Conservation (phyloP, 2,113 vertebrate genomes). For the Serilophus lunatus region DNA sequence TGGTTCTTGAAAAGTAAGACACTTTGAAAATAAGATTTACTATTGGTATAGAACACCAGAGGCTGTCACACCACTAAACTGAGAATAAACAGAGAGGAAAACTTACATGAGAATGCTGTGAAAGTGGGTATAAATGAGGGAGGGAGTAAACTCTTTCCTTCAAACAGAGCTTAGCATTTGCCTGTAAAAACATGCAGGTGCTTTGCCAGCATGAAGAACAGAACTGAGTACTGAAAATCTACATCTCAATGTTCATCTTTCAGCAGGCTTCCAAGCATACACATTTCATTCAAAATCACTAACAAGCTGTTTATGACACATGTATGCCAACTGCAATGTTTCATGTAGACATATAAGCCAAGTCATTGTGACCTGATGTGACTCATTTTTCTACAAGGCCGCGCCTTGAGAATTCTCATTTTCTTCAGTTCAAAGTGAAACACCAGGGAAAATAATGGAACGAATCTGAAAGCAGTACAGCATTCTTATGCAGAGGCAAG, state of each 20-base stretch:
- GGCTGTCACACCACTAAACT: slow-evolving; percentile 20
- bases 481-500: slow-evolving; percentile 48
- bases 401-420: slow-evolving; percentile 47
- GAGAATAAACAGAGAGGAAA: slow-evolving; percentile 45
- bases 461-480: slow-evolving; percentile 40
- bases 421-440: slow-evolving; percentile 51
- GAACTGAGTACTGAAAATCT: slow-evolving; percentile 1
- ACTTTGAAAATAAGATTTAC: slow-evolving; percentile 12
- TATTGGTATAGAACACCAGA: slow-evolving; percentile 16
- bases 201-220: slow-evolving; percentile 33
- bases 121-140: background rate
- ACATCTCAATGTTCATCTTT: slow-evolving; percentile 27
- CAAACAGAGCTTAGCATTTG: slow-evolving; percentile 26
- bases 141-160: background rate
- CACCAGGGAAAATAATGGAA: slow-evolving; percentile 29
- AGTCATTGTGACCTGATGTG: slow-evolving; percentile 60
- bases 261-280: slow-evolving; percentile 35
- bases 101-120: background rate
- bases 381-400: slow-evolving; percentile 51
- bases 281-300: slow-evolving; percentile 48
- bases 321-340: slow-evolving; percentile 55
- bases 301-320: slow-evolving; percentile 48
- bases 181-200: slow-evolving; percentile 17
- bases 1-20: slow-evolving; percentile 2
- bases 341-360: slow-evolving; percentile 45